These are phyloP conservation scores for Pteropus alecto DNA, from an alignment of 2,113 vertebrate genomes.

Conservation along the genomic window DNA sequence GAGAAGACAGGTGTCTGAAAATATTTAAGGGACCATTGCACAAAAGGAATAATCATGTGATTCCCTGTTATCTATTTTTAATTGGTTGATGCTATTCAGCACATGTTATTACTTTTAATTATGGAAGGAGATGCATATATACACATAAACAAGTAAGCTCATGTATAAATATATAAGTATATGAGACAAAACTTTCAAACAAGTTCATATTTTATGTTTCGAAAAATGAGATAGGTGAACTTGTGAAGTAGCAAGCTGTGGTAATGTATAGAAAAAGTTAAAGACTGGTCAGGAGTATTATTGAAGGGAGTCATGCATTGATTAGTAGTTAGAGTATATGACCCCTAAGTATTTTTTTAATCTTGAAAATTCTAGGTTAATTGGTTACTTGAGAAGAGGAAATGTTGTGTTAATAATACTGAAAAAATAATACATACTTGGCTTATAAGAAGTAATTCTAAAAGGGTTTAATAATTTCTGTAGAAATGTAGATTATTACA, in stretches of 20 bases:
- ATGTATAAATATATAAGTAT: background rate
- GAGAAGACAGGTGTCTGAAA: background rate
- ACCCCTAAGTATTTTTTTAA: background rate
- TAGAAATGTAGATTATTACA: background rate
- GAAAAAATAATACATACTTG: background rate
- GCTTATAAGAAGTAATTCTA: background rate
- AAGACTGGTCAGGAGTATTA: background rate
- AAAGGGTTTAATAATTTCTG: slow-evolving; percentile 9
- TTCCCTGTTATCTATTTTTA: background rate
- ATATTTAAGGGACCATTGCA: background rate
- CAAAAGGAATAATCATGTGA: background rate
- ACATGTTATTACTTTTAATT: background rate
- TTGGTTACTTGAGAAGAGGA: background rate
- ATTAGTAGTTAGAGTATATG: background rate
- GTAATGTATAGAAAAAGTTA: background rate
- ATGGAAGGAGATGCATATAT: background rate
- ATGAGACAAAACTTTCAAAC: background rate
- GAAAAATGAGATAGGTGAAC: background rate
- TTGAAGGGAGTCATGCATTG: background rate
- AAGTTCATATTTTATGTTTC: background rate
- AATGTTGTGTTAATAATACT: background rate
- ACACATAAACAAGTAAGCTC: background rate
- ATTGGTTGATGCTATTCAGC: background rate
- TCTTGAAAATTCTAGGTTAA: background rate
- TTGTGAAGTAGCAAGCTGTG: background rate